Percentiles rank a stretch among this genome's conserved stretches.
Evolutionary conservation across 2,888 invertebrate genomes (phyloP).

Genomic region (Eilema griseolum): DNA sequence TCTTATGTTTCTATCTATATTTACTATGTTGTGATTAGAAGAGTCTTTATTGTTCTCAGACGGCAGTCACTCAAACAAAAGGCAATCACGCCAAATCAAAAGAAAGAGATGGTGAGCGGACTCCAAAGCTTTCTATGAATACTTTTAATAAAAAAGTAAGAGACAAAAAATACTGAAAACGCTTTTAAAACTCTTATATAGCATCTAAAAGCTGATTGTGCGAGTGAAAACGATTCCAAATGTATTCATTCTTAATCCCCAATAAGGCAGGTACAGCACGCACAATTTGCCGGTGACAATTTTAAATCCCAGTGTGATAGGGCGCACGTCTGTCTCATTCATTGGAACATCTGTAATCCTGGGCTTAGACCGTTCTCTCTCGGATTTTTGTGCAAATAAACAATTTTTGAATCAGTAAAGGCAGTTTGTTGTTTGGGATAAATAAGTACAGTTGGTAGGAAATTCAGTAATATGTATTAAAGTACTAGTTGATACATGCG

Average conservation of each 20-base stretch:
- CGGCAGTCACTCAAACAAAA: no score
- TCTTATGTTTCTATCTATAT: no score
- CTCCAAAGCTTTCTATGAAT: no score
- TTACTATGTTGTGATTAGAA: no score
- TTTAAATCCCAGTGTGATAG: constrained; percentile 23
- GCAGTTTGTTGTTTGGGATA: not conserved
- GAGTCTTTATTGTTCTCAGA: no score
- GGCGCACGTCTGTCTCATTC: constrained; percentile 15
- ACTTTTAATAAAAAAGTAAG: not conserved
- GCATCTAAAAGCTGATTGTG: not conserved
- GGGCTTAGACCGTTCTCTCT: constrained; percentile 18
- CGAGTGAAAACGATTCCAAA: not conserved
- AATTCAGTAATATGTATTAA: not conserved
- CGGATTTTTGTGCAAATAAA: constrained; percentile 14
- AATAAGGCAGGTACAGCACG: constrained; percentile 15
- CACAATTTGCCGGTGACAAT: constrained; percentile 24
- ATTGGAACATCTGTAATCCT: constrained; percentile 25
- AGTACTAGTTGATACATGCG: not conserved
- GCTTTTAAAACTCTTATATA: not conserved
- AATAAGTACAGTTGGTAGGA: not conserved
- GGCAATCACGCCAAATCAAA: no score
- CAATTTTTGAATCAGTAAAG: not conserved
- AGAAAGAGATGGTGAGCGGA: no score
- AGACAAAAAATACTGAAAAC: not conserved
- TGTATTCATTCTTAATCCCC: constrained; percentile 13